These are phyloP conservation scores for Sarcophaga subvicina DNA, from an alignment of 2,888 invertebrate species.

Conservation along the genomic window DNA sequence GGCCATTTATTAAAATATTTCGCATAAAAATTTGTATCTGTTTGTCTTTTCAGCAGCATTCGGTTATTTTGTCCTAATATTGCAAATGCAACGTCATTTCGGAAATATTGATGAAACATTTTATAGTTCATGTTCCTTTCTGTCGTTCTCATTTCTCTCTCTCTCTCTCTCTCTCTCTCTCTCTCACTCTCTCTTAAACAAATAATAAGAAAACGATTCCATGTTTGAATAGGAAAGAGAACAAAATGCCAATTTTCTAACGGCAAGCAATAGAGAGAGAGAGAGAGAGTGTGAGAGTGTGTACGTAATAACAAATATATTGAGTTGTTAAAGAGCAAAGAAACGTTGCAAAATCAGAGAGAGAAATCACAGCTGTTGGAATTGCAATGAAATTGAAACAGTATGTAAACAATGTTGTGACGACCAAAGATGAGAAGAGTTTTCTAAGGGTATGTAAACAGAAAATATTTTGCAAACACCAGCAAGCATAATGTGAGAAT, in stretches of 20 bases:
- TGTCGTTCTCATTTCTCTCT: neutral
- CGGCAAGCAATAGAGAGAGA: neutral
- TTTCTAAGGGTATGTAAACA: neutral
- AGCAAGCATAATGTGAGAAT: neutral
- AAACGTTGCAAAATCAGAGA: slow-evolving; percentile 4
- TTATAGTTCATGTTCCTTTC: slow-evolving; percentile 51
- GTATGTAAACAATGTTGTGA: neutral
- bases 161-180: neutral
- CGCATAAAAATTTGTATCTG: slow-evolving; percentile 25
- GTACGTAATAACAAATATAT: slow-evolving; percentile 24
- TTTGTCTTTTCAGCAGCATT: slow-evolving; percentile 10
- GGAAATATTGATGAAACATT: slow-evolving; percentile 29
- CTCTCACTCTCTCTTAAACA: neutral
- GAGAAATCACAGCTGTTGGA: neutral
- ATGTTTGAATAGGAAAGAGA: neutral
- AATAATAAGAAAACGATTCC: neutral
- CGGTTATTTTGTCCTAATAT: slow-evolving; percentile 7
- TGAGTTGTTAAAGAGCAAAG: slow-evolving; percentile 3
- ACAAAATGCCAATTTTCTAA: neutral
- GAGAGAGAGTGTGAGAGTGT: slow-evolving; percentile 5
- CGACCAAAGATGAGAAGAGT: neutral
- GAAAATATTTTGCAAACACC: neutral
- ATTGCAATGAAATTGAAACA: slow-evolving; percentile 31
- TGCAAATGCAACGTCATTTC: slow-evolving; percentile 52
- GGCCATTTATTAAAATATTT: neutral